Percentiles rank a stretch among this genome's conserved stretches.
phyloP scores from a whole-genome alignment of 1,140 invertebrate genomes.

The Macrobrachium rosenbergii region DNA sequence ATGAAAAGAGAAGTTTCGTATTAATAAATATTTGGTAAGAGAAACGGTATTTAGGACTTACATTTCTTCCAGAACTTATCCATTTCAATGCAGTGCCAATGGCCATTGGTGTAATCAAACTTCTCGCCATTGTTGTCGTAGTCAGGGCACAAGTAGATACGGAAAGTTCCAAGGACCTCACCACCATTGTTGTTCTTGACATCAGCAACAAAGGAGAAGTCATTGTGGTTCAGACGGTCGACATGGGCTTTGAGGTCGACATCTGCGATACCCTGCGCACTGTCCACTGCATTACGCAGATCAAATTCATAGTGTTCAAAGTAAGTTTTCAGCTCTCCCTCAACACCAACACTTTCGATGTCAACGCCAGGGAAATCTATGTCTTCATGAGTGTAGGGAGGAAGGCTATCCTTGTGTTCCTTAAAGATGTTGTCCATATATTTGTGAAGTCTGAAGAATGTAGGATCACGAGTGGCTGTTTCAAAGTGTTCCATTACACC shows the following conservation, averaged over 20 bases:
- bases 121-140: slow-evolving; percentile 76
- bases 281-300: slow-evolving; percentile 76
- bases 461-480: slow-evolving; percentile 78
- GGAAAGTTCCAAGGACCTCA: slow-evolving; percentile 69
- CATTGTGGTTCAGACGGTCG: slow-evolving; percentile 75
- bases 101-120: slow-evolving; percentile 75
- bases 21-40: too few relatives aligned
- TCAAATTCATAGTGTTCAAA: slow-evolving; percentile 80
- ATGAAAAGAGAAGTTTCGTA: too few relatives aligned
- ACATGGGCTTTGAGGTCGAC: slow-evolving; percentile 72
- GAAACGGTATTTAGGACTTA: slow-evolving; percentile 26
- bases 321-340: slow-evolving; percentile 79
- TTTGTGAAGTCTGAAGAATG: slow-evolving; percentile 78
- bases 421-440: slow-evolving; percentile 75
- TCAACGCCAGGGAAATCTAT: slow-evolving; percentile 76
- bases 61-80: slow-evolving; percentile 75
- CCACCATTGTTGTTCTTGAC: slow-evolving; percentile 75
- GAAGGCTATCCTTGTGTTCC: slow-evolving; percentile 69
- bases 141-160: slow-evolving; percentile 80
- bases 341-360: slow-evolving; percentile 77
- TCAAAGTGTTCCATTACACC: slow-evolving; percentile 72
- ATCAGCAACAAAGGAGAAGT: slow-evolving; percentile 76
- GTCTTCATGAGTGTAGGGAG: slow-evolving; percentile 68
- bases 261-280: slow-evolving; percentile 49
- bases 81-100: slow-evolving; percentile 77